Evolutionary conservation across 2,888 invertebrate genomes (phyloP), one percentile per base, ranked within the genome.

Genomic region (Escarpia spicata): DNA sequence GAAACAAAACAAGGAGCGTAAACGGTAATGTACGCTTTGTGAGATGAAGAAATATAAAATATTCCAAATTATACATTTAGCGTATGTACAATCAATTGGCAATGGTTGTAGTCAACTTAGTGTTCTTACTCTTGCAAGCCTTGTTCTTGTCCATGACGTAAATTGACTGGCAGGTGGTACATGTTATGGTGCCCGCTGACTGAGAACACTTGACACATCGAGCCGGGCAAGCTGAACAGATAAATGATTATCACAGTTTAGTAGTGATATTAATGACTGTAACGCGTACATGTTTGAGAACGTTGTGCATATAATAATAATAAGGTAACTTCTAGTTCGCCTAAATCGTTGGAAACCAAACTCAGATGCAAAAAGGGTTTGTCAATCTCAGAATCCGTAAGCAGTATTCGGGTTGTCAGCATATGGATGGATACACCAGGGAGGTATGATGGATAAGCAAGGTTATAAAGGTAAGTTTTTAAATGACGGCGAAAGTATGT

Each of bases 61-160:
- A 26, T 19, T 26, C 8, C n/a, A 4, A 6, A 6, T 75, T 6
- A 75, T 75, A 75, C 19, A 75, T 75, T 26, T 26, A 75, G 19
- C 1, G 75, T 75, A 75, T 75, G 19, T 19, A 6, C 75, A 26
- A 75, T 19, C 75, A 75, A 75, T 75, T 75, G 26, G 3, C 19
- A 19, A 75, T 2, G 26, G 19, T 12, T 26, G 6, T 26, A 75
- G 91, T 3, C 12, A 37, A 37, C 19, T 3, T 15, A 19, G 44
- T 31, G 43, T 12, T 12, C 89, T 92, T 58, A 92, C 92, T 89
- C 43, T 92, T 60, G 89, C 92, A 92, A 15, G 43, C 89, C 37
- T 52, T 60, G 43, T 60, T 19, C 43, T 31, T 60, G 89, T 92
- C 92, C 92, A 92, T 92, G 19, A 43, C 43, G 89, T 92, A 60